Evolutionary conservation across 2,888 invertebrate species (phyloP).

Genomic region (Amphipyra berbera): DNA sequence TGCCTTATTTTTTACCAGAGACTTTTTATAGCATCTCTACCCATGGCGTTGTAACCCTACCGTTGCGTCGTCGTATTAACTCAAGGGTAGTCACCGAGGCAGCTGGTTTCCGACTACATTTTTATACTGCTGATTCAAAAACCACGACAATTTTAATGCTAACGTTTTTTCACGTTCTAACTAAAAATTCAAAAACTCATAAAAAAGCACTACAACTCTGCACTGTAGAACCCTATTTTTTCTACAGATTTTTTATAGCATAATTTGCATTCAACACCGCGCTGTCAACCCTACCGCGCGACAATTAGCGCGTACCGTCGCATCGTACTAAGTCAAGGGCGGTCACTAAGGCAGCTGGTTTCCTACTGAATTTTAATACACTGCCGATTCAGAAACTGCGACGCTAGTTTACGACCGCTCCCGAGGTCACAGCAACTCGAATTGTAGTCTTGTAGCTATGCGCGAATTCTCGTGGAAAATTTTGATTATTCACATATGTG

Average conservation of each 20-base stretch:
- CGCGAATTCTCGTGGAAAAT: constrained; percentile 44
- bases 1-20: too few species aligned
- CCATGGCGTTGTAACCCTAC: too few species aligned
- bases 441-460: constrained; percentile 61
- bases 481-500: constrained; percentile 12
- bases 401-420: constrained; percentile 75
- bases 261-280: neutral
- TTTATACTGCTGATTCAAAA: too few species aligned
- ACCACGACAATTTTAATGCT: too few species aligned
- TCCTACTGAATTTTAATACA: constrained; percentile 82
- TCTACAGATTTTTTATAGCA: neutral
- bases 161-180: too few species aligned
- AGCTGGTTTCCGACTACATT: too few species aligned
- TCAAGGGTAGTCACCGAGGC: too few species aligned
- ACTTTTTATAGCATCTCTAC: too few species aligned
- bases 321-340: constrained; percentile 81
- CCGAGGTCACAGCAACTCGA: constrained; percentile 72
- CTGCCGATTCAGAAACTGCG: constrained; percentile 73
- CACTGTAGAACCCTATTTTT: too few species aligned
- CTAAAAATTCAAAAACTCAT: too few species aligned
- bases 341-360: constrained; percentile 80
- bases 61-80: too few species aligned
- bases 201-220: too few species aligned
- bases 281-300: constrained; percentile 47
- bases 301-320: constrained; percentile 60